These are phyloP conservation scores for Premnoplex brunnescens DNA, from an alignment of 2,797 vertebrate genomes.

Conservation along the genomic window DNA sequence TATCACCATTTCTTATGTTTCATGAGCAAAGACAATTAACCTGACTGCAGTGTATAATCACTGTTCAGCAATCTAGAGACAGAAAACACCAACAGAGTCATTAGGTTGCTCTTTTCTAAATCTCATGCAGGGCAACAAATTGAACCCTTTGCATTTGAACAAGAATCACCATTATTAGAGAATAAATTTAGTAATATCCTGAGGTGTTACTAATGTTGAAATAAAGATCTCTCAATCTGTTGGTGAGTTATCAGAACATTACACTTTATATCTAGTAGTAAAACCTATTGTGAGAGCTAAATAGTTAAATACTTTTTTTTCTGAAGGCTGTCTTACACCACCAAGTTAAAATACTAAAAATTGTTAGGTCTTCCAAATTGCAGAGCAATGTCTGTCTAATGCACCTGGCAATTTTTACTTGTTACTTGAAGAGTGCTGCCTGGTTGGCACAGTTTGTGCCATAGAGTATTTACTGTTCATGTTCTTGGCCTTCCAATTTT, in stretches of 20 bases:
- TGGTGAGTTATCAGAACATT: background rate
- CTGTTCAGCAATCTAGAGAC: background rate
- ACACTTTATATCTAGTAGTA: background rate
- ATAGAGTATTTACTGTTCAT: background rate
- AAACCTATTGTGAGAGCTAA: background rate
- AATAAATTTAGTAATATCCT: background rate
- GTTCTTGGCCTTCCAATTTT: background rate
- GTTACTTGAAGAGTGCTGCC: background rate
- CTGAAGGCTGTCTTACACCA: background rate
- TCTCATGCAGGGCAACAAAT: background rate
- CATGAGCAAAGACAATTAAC: background rate
- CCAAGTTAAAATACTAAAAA: background rate
- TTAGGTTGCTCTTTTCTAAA: background rate
- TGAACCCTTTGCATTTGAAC: background rate
- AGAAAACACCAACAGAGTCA: background rate
- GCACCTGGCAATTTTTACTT: background rate
- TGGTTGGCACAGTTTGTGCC: background rate
- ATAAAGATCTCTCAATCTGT: background rate
- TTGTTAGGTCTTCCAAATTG: background rate
- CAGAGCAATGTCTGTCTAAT: background rate
- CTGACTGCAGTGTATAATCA: background rate
- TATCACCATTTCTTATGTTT: background rate
- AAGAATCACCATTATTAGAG: background rate
- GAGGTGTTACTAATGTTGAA: background rate
- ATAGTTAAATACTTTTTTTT: background rate